These are phyloP conservation scores for Psilopogon haemacephalus DNA, from an alignment of 2,113 vertebrate species.

Conservation along the genomic window DNA sequence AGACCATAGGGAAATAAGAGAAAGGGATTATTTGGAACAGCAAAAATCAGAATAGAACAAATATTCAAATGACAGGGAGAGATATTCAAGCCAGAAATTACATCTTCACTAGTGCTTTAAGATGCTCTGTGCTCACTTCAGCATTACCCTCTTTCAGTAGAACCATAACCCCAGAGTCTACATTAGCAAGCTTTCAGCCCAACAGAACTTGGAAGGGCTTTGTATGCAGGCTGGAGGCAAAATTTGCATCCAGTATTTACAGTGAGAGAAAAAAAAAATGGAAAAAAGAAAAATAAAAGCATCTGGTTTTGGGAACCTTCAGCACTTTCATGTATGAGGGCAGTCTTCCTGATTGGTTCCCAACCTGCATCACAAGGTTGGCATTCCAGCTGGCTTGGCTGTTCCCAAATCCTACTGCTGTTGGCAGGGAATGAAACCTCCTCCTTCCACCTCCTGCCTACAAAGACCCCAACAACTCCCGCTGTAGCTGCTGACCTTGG, in stretches of 20 bases:
- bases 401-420: background rate
- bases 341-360: background rate
- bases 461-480: background rate
- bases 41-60: background rate
- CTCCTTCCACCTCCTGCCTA: slow-evolving; percentile 16
- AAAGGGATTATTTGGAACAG: background rate
- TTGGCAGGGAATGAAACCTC: background rate
- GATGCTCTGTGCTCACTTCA: background rate
- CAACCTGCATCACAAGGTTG: background rate
- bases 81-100: background rate
- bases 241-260: background rate
- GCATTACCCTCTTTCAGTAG: background rate
- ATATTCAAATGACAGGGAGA: background rate
- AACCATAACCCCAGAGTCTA: background rate
- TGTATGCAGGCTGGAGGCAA: background rate
- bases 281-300: background rate
- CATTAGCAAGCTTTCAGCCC: background rate
- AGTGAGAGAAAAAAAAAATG: background rate
- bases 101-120: background rate
- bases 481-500: background rate
- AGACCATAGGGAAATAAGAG: background rate
- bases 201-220: background rate
- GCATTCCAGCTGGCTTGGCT: background rate
- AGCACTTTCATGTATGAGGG: background rate
- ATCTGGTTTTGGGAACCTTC: background rate